Conservation (phyloP, 2,888 invertebrate species). For the Melanchra persicariae region DNA sequence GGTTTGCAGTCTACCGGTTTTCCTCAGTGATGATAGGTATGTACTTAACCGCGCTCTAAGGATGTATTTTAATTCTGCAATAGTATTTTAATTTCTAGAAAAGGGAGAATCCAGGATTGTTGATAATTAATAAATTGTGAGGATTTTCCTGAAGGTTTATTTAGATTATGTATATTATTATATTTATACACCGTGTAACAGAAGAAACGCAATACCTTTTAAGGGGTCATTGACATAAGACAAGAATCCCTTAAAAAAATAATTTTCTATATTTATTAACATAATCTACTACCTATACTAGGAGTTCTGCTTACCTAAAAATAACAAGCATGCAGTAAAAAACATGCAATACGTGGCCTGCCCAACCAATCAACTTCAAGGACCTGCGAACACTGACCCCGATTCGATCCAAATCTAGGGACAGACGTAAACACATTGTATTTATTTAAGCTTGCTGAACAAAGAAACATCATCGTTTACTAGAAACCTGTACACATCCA, state of each 20-base stretch:
- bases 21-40: slow-evolving; percentile 15
- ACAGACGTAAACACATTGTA: slow-evolving; percentile 43
- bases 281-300: not conserved
- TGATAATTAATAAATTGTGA: too few relatives aligned
- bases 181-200: too few relatives aligned
- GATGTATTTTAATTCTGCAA: not conserved
- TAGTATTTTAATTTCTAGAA: not conserved
- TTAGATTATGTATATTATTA: too few relatives aligned
- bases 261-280: too few relatives aligned
- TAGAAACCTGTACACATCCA: not conserved
- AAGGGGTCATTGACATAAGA: too few relatives aligned
- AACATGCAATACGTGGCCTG: slow-evolving; percentile 36
- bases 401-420: slow-evolving; percentile 60
- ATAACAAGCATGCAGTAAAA: slow-evolving; percentile 20
- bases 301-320: slow-evolving; percentile 3
- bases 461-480: slow-evolving; percentile 23
- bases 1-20: slow-evolving; percentile 1
- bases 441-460: slow-evolving; percentile 29
- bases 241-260: too few relatives aligned
- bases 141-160: too few relatives aligned
- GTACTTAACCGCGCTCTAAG: not conserved
- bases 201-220: too few relatives aligned
- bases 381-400: slow-evolving; percentile 57
- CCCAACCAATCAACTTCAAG: slow-evolving; percentile 54
- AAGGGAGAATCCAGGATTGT: not conserved